Percentiles rank a stretch among this genome's conserved stretches.
Evolutionary conservation across 2,113 vertebrate genomes (phyloP).

Genomic region (Onychorhynchus coronatus): DNA sequence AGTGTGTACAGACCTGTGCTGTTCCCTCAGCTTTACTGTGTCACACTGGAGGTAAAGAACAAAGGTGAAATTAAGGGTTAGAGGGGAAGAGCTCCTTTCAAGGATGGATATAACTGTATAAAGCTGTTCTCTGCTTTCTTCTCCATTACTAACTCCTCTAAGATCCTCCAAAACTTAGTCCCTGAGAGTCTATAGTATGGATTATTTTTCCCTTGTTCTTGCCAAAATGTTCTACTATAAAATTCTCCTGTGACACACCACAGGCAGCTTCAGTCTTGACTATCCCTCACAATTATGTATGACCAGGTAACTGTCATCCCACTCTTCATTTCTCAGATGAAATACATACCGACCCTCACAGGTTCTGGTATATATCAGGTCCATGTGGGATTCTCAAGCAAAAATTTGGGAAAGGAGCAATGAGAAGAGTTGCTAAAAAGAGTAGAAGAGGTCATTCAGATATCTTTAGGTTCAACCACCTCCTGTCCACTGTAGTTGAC

Average conservation of each 20-base stretch:
- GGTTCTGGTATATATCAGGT: background rate
- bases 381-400: background rate
- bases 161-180: background rate
- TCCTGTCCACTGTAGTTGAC: background rate
- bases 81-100: background rate
- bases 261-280: background rate
- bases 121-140: background rate
- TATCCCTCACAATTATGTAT: background rate
- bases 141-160: background rate
- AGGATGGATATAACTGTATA: background rate
- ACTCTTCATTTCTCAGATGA: background rate
- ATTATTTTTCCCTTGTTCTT: background rate
- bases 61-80: background rate
- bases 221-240: background rate
- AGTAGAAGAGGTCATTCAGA: background rate
- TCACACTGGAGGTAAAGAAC: background rate
- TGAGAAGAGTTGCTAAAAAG: background rate
- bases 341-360: background rate
- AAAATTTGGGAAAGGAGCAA: background rate
- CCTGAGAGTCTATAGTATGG: background rate
- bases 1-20: background rate
- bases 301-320: fast-evolving
- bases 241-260: background rate
- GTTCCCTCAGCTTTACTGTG: background rate
- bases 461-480: background rate